Evolutionary conservation across 92 coral and sea anemone species (phyloP), one percentile per base, ranked within the genome.

Genomic region (Virgularia gustaviana): DNA sequence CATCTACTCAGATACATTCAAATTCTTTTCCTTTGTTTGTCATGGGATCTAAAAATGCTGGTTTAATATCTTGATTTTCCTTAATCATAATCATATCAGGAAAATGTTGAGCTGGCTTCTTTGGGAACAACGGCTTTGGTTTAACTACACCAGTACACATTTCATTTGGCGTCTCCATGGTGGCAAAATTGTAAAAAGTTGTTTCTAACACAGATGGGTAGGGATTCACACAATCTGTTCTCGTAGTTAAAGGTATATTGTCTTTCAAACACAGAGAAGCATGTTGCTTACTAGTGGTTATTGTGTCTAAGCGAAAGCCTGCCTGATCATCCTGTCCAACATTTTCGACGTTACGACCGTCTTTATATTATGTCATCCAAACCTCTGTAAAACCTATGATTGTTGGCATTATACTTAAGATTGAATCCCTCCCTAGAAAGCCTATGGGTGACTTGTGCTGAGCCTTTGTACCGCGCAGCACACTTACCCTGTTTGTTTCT

Each of bases 241-340:
- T 59, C 42, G 86, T 87, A n/a, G 88, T 83, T 19, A 83, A 59
- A 11, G 71, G 78, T 44, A 51, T 81, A 41, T 61, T 72, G 30
- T 78, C 88, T 42, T 65, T 76, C 53, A 87, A 23, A 28, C 44
- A 23, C 18, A 88, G 49, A 4, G 84, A 77, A 9, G 59, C 42
- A 36, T 74, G 85, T 28, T 64, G 62, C 54, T 77, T 80, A 71
- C 79, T 80, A 1, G 86, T 83, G 0, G 86, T 24, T 76, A 80
- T 65, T 9, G 92, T 80, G 53, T 87, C 86, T 39, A 87, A 72
- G 0, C 90, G 51, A 57, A 86, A 86, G 19, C 90, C 86, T 7
- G 86, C 86, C 54, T 81, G 90, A 24, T 81, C 86, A 36, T 81
- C 84, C 52, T 86, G 66, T 22, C 86, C 86, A 9, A 77, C 25